phyloP scores from a whole-genome alignment of 2,888 invertebrate genomes.

The Baccha elongata region DNA sequence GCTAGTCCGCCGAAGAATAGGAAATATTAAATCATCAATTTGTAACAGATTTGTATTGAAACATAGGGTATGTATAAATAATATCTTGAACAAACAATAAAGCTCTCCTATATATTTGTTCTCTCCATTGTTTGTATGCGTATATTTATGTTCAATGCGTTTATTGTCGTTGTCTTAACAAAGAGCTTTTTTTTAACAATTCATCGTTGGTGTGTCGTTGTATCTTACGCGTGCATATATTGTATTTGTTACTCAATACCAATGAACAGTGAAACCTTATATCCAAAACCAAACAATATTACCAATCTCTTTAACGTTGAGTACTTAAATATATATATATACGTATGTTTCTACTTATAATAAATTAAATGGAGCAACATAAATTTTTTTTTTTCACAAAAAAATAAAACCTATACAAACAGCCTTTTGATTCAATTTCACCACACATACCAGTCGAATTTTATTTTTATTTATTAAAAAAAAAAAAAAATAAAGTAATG shows the following conservation, averaged over 20 bases:
- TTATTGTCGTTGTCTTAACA: slow-evolving; percentile 40
- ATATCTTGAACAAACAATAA: not conserved
- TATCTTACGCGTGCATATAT: slow-evolving; percentile 22
- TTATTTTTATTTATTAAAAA: slow-evolving; percentile 3
- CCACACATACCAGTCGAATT: slow-evolving; percentile 1
- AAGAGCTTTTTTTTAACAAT: slow-evolving; percentile 32
- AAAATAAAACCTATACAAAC: not conserved
- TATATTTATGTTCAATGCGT: slow-evolving; percentile 14
- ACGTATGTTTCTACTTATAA: not conserved
- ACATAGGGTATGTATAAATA: no score
- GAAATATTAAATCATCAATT: no score
- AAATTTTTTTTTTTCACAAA: slow-evolving; percentile 13
- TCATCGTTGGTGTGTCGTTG: slow-evolving; percentile 24
- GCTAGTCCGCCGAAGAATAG: no score
- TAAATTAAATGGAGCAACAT: slow-evolving; percentile 57
- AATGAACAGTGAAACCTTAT: slow-evolving; percentile 42
- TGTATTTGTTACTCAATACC: slow-evolving; percentile 20
- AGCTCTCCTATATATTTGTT: not conserved
- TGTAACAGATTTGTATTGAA: no score
- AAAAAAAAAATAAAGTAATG: slow-evolving; percentile 20
- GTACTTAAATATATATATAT: slow-evolving; percentile 28
- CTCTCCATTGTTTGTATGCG: not conserved
- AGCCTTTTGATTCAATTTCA: not conserved
- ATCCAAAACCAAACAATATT: not conserved
- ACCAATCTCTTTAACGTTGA: slow-evolving; percentile 16